phyloP scores from a whole-genome alignment of 2,797 vertebrate species.

The Coccyzus lansbergi region DNA sequence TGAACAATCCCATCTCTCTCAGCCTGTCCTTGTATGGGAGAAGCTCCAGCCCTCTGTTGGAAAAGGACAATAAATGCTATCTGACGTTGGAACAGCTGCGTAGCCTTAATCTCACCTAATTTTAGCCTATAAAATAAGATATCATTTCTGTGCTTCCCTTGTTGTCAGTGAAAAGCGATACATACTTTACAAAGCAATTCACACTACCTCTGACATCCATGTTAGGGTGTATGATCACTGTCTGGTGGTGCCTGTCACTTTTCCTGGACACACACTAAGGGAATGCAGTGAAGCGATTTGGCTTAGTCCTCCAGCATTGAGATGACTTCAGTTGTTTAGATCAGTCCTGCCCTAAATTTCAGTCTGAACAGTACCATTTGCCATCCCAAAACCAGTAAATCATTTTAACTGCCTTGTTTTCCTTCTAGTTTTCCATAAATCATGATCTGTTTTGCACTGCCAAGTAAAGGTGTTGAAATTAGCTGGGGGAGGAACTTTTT shows the following conservation, averaged over 20 bases:
- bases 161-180: neutral
- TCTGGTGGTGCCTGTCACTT: constrained; percentile 10
- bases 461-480: constrained; percentile 19
- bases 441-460: constrained; percentile 17
- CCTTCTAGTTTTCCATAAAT: constrained; percentile 47
- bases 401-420: constrained; percentile 68
- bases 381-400: constrained; percentile 37
- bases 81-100: neutral
- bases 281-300: constrained; percentile 30
- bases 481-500: too few species aligned
- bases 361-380: neutral
- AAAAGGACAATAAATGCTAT: constrained; percentile 25
- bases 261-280: neutral
- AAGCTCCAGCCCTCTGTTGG: neutral
- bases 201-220: neutral
- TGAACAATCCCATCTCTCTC: neutral
- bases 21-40: too few species aligned
- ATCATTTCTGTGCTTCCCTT: neutral
- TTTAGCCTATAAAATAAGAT: constrained; percentile 12
- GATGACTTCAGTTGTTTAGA: constrained; percentile 46
- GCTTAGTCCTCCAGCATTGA: neutral
- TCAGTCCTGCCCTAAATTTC: constrained; percentile 39
- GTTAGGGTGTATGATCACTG: neutral
- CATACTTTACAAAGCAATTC: neutral
- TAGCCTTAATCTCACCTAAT: constrained; percentile 35